Percentiles rank a stretch among this genome's conserved stretches.
Conservation (phyloP, 2,113 vertebrate species). For the Equus przewalskii region DNA sequence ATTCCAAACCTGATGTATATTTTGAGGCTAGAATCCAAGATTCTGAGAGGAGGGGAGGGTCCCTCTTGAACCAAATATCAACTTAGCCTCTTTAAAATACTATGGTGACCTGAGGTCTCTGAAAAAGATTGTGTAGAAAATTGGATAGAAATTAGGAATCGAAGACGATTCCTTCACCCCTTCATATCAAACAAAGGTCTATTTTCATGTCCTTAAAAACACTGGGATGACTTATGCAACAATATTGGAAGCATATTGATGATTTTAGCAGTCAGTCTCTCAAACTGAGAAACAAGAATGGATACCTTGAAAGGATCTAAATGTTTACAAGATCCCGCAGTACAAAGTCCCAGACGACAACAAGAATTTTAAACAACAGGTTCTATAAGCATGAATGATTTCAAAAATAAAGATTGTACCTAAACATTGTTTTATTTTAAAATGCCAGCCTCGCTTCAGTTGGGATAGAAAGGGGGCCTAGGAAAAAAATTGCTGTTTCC, state of each 20-base stretch:
- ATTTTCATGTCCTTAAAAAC: not conserved
- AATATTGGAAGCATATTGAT: not conserved
- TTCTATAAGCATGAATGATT: not conserved
- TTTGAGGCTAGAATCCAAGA: slow-evolving; percentile 56
- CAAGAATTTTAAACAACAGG: not conserved
- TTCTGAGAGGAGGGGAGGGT: not conserved
- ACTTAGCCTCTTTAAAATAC: not conserved
- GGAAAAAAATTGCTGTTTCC: not conserved
- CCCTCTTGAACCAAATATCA: slow-evolving; percentile 28
- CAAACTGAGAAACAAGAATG: not conserved
- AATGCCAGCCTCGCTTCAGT: not conserved
- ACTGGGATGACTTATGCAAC: not conserved
- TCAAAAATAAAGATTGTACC: slow-evolving; percentile 18
- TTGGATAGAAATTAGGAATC: not conserved
- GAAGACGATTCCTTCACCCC: not conserved
- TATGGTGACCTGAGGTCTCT: not conserved
- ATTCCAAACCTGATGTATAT: slow-evolving; percentile 44
- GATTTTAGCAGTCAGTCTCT: not conserved
- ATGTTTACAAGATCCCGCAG: not conserved
- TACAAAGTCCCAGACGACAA: not conserved
- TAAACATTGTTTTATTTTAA: slow-evolving; percentile 5
- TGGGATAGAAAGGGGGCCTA: not conserved
- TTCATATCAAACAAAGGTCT: not conserved
- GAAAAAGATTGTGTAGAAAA: not conserved
- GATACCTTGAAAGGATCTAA: not conserved